Percentiles rank a stretch among this genome's conserved stretches.
Conservation (phyloP, 1,140 invertebrate species). For the Odontomachus brunneus region DNA sequence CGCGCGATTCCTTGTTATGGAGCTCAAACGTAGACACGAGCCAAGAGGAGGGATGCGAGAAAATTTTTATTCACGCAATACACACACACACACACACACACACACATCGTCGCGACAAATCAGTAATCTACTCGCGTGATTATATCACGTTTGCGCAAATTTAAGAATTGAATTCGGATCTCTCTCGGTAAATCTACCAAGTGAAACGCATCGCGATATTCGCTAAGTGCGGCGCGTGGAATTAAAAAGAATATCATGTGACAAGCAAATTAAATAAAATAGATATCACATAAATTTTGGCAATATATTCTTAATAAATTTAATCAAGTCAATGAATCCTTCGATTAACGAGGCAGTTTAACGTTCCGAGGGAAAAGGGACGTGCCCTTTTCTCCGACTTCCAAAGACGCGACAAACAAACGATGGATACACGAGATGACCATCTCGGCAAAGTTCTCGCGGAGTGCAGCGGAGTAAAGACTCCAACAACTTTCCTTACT, state of each 20-base stretch:
- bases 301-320: too few relatives aligned
- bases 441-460: not conserved
- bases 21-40: not conserved
- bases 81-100: too few relatives aligned
- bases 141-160: not conserved
- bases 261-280: too few relatives aligned
- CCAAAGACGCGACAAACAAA: constrained; percentile 1
- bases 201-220: not conserved
- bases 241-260: too few relatives aligned
- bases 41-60: not conserved
- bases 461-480: constrained; percentile 7
- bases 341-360: constrained; percentile 6
- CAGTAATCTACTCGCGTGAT: constrained; percentile 16
- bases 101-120: too few relatives aligned
- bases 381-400: not conserved
- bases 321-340: too few relatives aligned
- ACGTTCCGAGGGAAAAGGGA: not conserved
- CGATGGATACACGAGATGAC: constrained; percentile 24
- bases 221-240: too few relatives aligned
- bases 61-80: too few relatives aligned
- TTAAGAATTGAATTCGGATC: not conserved
- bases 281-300: too few relatives aligned
- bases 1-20: constrained; percentile 24
- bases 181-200: not conserved
- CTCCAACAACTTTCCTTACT: constrained; percentile 10